Percentiles rank a stretch among this genome's conserved stretches.
These are phyloP conservation scores for Oreochromis tanganicae DNA, from an alignment of 2,113 vertebrate genomes.

Conservation along the genomic window DNA sequence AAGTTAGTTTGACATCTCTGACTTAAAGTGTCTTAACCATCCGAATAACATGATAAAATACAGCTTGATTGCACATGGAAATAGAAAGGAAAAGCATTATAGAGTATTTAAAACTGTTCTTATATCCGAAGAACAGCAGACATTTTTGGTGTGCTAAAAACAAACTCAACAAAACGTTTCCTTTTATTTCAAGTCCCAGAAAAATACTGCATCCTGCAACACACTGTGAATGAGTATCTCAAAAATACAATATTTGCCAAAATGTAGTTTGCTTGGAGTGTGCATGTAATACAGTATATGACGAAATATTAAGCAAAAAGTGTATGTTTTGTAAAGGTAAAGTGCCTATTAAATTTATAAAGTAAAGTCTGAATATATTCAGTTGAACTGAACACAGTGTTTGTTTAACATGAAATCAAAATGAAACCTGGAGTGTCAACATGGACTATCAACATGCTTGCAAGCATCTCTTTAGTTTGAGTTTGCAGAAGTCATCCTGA, in stretches of 20 bases:
- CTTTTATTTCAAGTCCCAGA: background rate
- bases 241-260: background rate
- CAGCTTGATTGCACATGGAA: background rate
- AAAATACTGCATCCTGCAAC: background rate
- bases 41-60: background rate
- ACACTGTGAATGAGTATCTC: background rate
- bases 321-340: background rate
- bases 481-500: background rate
- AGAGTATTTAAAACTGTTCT: background rate
- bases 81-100: background rate
- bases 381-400: background rate
- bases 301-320: background rate
- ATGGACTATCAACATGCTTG: background rate
- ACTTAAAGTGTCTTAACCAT: background rate
- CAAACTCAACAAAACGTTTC: background rate
- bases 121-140: background rate
- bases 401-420: background rate
- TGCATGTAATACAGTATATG: background rate
- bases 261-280: background rate
- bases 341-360: background rate
- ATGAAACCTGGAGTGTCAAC: background rate
- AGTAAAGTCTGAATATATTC: background rate
- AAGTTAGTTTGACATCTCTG: background rate
- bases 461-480: background rate
- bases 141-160: background rate